Evolutionary conservation across 1,140 invertebrate genomes (phyloP), one percentile per base, ranked within the genome.

Genomic region (Monochamus saltuarius): DNA sequence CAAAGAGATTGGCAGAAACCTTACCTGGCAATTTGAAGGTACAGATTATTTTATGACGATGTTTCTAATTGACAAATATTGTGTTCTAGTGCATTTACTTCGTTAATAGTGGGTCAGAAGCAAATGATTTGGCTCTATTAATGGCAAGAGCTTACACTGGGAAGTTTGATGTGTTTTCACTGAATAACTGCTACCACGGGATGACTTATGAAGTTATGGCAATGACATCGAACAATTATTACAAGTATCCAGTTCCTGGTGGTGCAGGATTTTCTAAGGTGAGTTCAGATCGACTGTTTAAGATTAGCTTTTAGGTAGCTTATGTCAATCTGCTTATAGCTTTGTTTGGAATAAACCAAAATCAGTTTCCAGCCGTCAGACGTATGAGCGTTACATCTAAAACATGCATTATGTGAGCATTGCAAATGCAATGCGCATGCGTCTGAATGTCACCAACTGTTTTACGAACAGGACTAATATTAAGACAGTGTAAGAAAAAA

Each of bases 21-120:
- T 79, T 99, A 45, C 95, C 95, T 0, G 88, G 84, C 1, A 82
- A 94, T 71, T 79, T 97, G 6, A 94, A 95, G 77, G 91, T 92
- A 77, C 11, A 40, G 2, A 40, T 2, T 40, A 16, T 3, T 40
- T 40, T 40, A 2, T 16, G 11, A 47, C 13, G 11, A 47, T 16
- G 45, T 19, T 16, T 1, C 1, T 47, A 14, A 47, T 2, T 16
- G 22, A 13, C 6, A n/a, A 14, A 34, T 42, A 55, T 22, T 36
- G 14, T 56, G 6, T 62, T 78, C 6, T 71, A 89, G 85, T 87
- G 91, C 11, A 89, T 93, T 14, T 97, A 97, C 76, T 87, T 98
- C 69, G 89, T 94, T 0, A 99, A 99, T 73, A 97, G 94, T 74
- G 96, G 97, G 0, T 95, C 94, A 7, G 97, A 99, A 81, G 96